Percentiles rank a stretch among this genome's conserved stretches.
These are phyloP conservation scores for Syrrhaptes paradoxus DNA, from an alignment of 2,113 vertebrate genomes.

Conservation along the genomic window DNA sequence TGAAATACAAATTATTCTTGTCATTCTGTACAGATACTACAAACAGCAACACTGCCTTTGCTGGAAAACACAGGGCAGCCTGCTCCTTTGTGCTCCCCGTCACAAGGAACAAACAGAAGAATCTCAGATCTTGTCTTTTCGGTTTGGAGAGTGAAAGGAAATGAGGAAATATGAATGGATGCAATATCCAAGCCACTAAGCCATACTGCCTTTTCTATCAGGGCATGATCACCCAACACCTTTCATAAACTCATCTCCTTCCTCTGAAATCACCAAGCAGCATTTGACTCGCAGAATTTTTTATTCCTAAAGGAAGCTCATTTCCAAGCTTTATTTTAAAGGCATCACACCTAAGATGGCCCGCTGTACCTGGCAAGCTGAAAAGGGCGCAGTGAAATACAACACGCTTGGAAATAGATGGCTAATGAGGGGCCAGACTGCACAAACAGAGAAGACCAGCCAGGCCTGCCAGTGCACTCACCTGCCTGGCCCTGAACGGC, in stretches of 20 bases:
- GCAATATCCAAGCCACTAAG: background rate
- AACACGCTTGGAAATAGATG: accelerated
- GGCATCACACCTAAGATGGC: accelerated
- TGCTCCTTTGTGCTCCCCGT: background rate
- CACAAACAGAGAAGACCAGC: background rate
- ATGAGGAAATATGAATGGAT: slow-evolving; percentile 9
- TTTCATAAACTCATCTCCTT: background rate
- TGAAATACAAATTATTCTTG: background rate
- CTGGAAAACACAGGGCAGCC: background rate
- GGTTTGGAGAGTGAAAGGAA: background rate
- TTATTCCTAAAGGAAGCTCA: background rate
- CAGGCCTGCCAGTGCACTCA: background rate
- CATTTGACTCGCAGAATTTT: background rate
- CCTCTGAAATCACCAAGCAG: background rate
- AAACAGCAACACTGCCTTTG: background rate
- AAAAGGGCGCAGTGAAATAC: background rate
- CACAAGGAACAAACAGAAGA: background rate
- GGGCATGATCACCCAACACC: background rate
- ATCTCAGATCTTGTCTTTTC: slow-evolving; percentile 24
- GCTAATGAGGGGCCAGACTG: background rate
- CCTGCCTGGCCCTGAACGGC: background rate
- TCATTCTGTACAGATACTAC: background rate
- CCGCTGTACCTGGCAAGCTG: background rate
- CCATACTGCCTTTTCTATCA: background rate
- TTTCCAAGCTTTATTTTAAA: background rate